Evolutionary conservation across 2,797 vertebrate species (phyloP), one percentile per base, ranked within the genome.

Genomic region (Cercopithecus hamlyni): DNA sequence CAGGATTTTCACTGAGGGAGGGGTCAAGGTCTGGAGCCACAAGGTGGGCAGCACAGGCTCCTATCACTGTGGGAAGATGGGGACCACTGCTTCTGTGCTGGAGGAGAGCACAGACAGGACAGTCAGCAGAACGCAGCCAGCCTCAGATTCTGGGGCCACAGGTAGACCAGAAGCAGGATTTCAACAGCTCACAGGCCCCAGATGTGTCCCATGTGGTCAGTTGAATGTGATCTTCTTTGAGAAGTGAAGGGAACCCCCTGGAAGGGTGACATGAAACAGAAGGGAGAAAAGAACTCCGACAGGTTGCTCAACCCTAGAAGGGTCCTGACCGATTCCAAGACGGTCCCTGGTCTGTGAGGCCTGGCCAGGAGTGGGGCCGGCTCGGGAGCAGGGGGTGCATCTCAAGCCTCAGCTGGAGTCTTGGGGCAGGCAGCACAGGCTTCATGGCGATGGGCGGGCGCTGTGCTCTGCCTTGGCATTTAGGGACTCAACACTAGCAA

Each of bases 321-420:
- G 33, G 13, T 33, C 41, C 14, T 7, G 22, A 81, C 41, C 13
- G 61, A n/a, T 64, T 24, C 43, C 43, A 19, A 76, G 27, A 73
- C 4, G 3, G 76, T 50, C 41, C 8, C 26, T 6, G 14, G 26
- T 24, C 26, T 22, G 20, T 48, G 64, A 57, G 79, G 30, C 14
- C 48, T 2, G 0, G 27, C 55, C 19, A 13, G 7, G 36, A 13
- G 30, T 67, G 61, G 36, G 52, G 27, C 48, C 7, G 20, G 20
- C 64, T 45, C 3, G 0, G 30, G 39, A 14, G 39, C 39, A 10
- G 22, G 50, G 43, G 14, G 1, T 0, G 4, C 33, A n/a, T 19
- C n/a, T n/a, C 11, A 0, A 27, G 41, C 6, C 19, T 50, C 22
- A 36, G 48, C 22, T 4, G 14, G 14, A 50, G 24, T 45, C 72